A percentile compares a stretch with the other conserved stretches of the same genome.
phyloP scores from a whole-genome alignment of 2,888 invertebrate species.

The Lordiphosa fenestrarum region DNA sequence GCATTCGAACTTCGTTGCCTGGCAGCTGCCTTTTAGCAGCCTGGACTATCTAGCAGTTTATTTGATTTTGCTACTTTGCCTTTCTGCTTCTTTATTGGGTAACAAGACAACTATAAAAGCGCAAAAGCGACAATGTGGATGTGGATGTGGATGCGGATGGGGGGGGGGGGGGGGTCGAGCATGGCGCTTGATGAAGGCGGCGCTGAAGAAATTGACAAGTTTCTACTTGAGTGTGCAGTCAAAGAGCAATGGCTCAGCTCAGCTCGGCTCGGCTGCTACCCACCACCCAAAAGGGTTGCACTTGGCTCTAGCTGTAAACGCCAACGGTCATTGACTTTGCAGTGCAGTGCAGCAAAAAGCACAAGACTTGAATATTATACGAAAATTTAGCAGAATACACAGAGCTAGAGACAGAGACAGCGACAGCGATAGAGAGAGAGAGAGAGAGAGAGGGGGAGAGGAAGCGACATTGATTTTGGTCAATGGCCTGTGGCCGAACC shows the following conservation, averaged over 20 bases:
- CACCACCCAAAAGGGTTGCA: constrained; percentile 27
- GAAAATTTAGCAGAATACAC: constrained; percentile 17
- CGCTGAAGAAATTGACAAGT: constrained; percentile 66
- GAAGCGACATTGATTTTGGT: constrained; percentile 57
- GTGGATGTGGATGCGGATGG: constrained; percentile 1
- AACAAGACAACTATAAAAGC: constrained; percentile 65
- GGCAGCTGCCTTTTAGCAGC: constrained; percentile 1
- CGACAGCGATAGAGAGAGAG: background rate
- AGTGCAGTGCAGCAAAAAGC: constrained; percentile 46
- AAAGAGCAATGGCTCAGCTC: constrained; percentile 51
- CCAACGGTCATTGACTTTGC: constrained; percentile 62
- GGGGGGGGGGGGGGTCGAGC: background rate
- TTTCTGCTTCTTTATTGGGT: constrained; percentile 42
- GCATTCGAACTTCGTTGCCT: constrained; percentile 19
- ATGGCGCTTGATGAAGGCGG: constrained; percentile 10
- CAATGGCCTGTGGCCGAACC: constrained; percentile 55
- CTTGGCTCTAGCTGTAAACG: constrained; percentile 30
- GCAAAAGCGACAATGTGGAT: constrained; percentile 29
- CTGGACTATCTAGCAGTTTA: constrained; percentile 17
- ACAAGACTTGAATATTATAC: constrained; percentile 3
- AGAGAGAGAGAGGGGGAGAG: background rate
- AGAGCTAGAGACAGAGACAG: constrained; percentile 1
- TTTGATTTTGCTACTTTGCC: constrained; percentile 50
- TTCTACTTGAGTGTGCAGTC: constrained; percentile 70
- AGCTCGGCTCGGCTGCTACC: background rate